Conservation (phyloP, 53 echinoderm and acorn worm species). For the Apostichopus leukothele region DNA sequence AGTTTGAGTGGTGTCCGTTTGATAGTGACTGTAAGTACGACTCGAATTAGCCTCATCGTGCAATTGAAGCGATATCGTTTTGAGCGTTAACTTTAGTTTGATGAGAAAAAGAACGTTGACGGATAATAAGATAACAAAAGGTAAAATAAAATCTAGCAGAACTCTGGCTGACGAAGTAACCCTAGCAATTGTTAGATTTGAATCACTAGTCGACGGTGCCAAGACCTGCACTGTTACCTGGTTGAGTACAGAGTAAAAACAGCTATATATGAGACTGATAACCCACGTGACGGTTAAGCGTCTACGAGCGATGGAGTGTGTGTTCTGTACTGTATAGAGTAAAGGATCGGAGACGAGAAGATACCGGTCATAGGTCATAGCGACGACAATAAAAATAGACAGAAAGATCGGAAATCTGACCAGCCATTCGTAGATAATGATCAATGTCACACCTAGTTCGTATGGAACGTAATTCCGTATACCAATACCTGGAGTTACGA, state of each 20-base stretch:
- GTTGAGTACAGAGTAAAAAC: background rate
- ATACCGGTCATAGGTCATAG: constrained; percentile 26
- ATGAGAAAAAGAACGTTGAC: background rate
- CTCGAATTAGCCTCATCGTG: background rate
- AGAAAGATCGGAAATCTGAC: background rate
- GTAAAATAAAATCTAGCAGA: background rate
- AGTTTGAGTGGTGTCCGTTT: background rate
- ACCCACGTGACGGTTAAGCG: background rate
- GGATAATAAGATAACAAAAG: background rate
- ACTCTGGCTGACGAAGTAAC: background rate
- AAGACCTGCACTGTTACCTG: background rate
- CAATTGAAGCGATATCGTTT: background rate
- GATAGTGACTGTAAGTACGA: background rate
- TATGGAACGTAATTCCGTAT: background rate
- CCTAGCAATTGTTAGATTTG: background rate
- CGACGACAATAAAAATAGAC: background rate
- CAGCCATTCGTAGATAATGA: background rate
- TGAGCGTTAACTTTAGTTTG: background rate
- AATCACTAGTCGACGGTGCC: background rate
- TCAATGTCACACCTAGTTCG: background rate
- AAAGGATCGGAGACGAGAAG: constrained; percentile 3
- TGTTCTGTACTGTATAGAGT: background rate
- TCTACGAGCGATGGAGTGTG: background rate
- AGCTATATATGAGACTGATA: background rate
- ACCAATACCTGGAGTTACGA: background rate